Base-by-base conservation (phyloP, 2,797 vertebrate species). In the Anabacerthia variegaticeps region DNA sequence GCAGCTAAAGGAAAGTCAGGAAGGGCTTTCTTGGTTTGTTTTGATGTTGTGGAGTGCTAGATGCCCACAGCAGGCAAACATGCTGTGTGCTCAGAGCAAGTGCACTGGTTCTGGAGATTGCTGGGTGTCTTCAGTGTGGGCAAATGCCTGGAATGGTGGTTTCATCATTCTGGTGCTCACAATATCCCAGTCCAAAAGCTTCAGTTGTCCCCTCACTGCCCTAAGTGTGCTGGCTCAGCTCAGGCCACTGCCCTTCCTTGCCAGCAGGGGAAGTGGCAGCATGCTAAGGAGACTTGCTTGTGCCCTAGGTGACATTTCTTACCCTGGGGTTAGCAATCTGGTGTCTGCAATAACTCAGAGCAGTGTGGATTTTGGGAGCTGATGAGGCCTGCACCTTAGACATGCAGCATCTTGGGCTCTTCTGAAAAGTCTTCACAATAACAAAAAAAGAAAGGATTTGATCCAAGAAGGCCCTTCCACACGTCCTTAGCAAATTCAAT, bases 271-370 rank as follows among this genome's bases (percentile, higher is more conserved):
- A 62, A 58, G 55, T 1, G 4, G 39, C 27, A 52, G 6, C 2
- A 1, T 11, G 6, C 11, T 82, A 6, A 10, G 13, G 58, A 78
- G 55, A 6, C 27, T 81, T 26, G 6, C 4, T 16, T 1, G 1
- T 52, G 27, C 46, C 10, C 36, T 67, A 24, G 12, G 16, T 71
- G 39, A 24, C 0, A 2, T 39, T 39, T 14, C 20, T 81, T 41
- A 24, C 39, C 20, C 69, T 74, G 48, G 23, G 22, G 21, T 14
- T 68, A 12, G 16, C 30, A 41, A 7, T 36, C 62, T 72, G 18
- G 7, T 37, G 28, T 20, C 79, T 72, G 43, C 36, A 48, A 2
- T 39, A 63, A 36, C 32, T 67, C 39, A 13, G 22, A 61, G 18
- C 5, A 62, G 6, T 63, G 14, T 41, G 23, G 17, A 3, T 63